A percentile compares a stretch with the other conserved stretches of the same genome.
phyloP scores from a whole-genome alignment of 2,888 invertebrate genomes.

The Ephialtes manifestator region DNA sequence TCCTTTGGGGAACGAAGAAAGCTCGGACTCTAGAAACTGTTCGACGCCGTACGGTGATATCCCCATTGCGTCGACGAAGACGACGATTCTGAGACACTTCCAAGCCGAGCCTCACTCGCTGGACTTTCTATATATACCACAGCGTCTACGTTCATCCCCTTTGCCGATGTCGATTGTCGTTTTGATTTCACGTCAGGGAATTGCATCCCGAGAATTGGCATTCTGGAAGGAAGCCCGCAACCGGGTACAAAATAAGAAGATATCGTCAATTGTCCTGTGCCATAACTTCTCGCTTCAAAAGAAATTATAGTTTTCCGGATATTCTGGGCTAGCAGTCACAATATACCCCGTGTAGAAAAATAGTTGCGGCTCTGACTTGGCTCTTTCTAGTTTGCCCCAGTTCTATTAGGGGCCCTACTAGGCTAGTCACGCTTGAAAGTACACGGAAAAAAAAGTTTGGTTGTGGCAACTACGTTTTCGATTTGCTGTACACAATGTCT shows the following conservation, averaged over 20 bases:
- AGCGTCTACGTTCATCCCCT: constrained; percentile 61
- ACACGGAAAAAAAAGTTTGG: no score
- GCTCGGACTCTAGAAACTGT: constrained; percentile 79
- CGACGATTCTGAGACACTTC: constrained; percentile 59
- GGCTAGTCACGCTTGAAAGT: no score
- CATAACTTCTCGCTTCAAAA: background rate
- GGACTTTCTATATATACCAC: constrained; percentile 61
- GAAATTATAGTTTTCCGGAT: background rate
- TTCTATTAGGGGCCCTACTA: no score
- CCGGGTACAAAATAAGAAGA: constrained; percentile 50
- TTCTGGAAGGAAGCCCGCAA: constrained; percentile 30
- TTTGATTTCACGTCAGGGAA: constrained; percentile 75
- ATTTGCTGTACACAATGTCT: no score
- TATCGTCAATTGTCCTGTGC: constrained; percentile 34
- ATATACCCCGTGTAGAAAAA: no score
- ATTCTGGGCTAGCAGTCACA: background rate
- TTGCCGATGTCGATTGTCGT: constrained; percentile 74
- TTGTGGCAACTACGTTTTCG: no score
- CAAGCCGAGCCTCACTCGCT: constrained; percentile 54
- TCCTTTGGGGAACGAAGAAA: constrained; percentile 80
- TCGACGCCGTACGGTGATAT: constrained; percentile 66
- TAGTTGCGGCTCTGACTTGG: no score
- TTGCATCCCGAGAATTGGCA: constrained; percentile 69
- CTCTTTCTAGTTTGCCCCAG: no score
- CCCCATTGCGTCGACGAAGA: constrained; percentile 65